Base-by-base conservation (phyloP, 64 coral and sea anemone species). In the Actinia tenebrosa region DNA sequence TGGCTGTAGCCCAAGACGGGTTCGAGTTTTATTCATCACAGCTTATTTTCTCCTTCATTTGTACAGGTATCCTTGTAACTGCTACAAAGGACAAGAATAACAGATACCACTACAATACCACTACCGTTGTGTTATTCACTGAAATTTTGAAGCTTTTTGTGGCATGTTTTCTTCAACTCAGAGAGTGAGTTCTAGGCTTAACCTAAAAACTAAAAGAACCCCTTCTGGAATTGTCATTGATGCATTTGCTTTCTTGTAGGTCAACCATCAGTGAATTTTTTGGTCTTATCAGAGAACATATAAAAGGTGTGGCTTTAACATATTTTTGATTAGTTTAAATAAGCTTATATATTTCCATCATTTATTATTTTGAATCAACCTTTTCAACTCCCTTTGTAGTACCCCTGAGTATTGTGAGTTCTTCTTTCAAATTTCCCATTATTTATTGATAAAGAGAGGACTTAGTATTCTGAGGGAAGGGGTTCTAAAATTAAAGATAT, bases 111-210 rank as follows among this genome's bases (percentile, higher is more conserved):
- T 99, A 99, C 52, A 99, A 99, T 8, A 92, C 97, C 16, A 95
- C 93, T 23, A 99, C 97, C 18, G 97, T 99, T 77, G 97, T 99
- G 50, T 80, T 99, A 55, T 86, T 99, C 19, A 90, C 93, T 16
- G 97, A 99, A 68, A 71, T 86, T 15, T 23, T 95, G 53, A 99
- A 99, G 89, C 78, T 99, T 75, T 63, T 99, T 17, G 88, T 93
- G 2, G 83, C 91, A 11, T 66, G 91, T 6, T 43, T 88, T 83
- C 82, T 99, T 27, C 93, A 99, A 43, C 84, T 99, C 16, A 89
- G 87, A 88, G 89, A 90, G 97, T 99, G 86, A 89, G 95, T 93
- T 63, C 9, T 2, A 53, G 42, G 26, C 27, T 42, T 61, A 37
- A 61, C 17, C 4, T 13, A 16, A 61, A 3, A 19, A 13, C 15